Base-by-base conservation (phyloP, 1,140 invertebrate genomes). In the Capitella teleta region DNA sequence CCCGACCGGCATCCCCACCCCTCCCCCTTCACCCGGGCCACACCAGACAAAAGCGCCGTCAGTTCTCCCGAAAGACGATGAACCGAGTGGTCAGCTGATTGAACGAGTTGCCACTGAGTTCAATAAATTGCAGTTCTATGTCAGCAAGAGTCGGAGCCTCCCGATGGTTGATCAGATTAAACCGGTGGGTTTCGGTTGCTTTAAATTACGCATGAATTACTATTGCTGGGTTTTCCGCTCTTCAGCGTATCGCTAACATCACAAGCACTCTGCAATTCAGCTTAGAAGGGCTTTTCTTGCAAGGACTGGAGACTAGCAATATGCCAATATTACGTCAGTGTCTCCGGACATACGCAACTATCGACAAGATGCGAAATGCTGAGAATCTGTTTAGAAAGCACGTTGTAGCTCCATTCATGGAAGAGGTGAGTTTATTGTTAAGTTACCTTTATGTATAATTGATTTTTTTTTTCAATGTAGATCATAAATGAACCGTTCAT, bases 21-120 rank as follows among this genome's bases (percentile, higher is more conserved):
- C n/a, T n/a, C n/a, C n/a, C n/a, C n/a, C n/a, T n/a, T n/a, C n/a
- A n/a, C n/a, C n/a, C n/a, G n/a, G n/a, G n/a, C n/a, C n/a, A n/a
- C n/a, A n/a, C n/a, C n/a, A n/a, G n/a, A n/a, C n/a, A n/a, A n/a
- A n/a, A n/a, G n/a, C n/a, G n/a, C n/a, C n/a, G 36, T 38, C 21
- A 38, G 21, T 4, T 16, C 21, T 40, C 38, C 6, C 25, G 19
- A 24, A 21, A 21, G 38, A 34, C 16, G 25, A 24, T 40, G 44
- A 53, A 28, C 19, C 40, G 28, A 53, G 28, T 57, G 57, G 52
- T 23, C 68, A 72, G 52, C 55, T 79, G 53, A 75, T 85, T 36
- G 84, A 86, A 62, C 71, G 83, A 61, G 81, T 81, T 37, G 80
- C 82, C 12, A 79, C 80, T 60, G 82, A 85, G 67, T 83, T 82